These are phyloP conservation scores for Bemisia tabaci DNA, from an alignment of 1,140 invertebrate genomes.

Conservation along the genomic window DNA sequence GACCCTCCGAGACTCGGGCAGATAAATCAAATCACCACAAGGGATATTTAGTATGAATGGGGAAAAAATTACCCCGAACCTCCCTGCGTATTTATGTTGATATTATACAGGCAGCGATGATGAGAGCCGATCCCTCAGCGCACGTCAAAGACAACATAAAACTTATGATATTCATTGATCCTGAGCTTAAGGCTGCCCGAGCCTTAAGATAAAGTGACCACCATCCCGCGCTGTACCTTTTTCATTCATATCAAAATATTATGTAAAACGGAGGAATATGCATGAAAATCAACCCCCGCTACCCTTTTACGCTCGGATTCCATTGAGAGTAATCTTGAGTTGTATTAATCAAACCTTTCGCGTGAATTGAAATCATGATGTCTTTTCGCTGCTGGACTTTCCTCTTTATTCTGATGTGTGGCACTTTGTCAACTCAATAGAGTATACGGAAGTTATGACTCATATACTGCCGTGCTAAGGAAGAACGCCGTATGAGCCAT, in stretches of 20 bases:
- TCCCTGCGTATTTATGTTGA: not conserved
- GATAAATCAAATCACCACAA: not conserved
- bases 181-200: too few species aligned
- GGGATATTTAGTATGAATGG: not conserved
- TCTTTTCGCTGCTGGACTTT: too few species aligned
- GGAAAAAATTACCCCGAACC: not conserved
- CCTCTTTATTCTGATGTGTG: too few species aligned
- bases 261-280: not conserved
- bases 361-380: too few species aligned
- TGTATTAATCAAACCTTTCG: not conserved
- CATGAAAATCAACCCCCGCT: not conserved
- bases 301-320: not conserved
- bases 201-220: not conserved
- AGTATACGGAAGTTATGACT: too few species aligned
- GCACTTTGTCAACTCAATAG: too few species aligned
- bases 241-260: not conserved
- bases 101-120: not conserved
- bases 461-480: too few species aligned
- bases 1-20: not conserved
- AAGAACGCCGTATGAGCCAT: too few species aligned
- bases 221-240: not conserved
- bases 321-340: not conserved
- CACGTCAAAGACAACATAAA: not conserved
- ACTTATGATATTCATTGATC: not conserved
- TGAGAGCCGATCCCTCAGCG: not conserved